Evolutionary conservation across 2,113 vertebrate genomes (phyloP).

Genomic region (Pangasianodon hypophthalmus): DNA sequence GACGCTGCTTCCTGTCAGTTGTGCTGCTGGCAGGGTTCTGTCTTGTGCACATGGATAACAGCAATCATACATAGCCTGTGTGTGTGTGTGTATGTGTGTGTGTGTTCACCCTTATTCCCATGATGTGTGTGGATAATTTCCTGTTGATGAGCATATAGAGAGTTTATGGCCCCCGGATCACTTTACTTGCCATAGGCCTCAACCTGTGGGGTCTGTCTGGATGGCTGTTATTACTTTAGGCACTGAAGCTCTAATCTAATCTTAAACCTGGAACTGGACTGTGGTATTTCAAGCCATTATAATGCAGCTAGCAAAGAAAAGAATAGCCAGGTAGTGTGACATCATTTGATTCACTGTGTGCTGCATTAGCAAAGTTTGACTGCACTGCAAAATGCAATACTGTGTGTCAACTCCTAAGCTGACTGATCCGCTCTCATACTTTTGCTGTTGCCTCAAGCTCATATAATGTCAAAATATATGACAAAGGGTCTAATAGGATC

Average conservation of each 20-base stretch:
- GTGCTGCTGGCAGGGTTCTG: neutral
- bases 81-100: neutral
- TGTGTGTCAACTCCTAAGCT: neutral
- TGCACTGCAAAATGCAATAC: neutral
- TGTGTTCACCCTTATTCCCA: neutral
- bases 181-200: neutral
- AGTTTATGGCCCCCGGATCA: neutral
- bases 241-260: neutral
- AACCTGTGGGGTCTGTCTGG: neutral
- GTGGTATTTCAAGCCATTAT: slow-evolving; percentile 34
- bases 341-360: neutral
- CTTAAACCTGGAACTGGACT: neutral
- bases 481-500: neutral
- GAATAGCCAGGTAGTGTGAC: neutral
- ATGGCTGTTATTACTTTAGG: neutral
- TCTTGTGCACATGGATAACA: neutral
- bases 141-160: neutral
- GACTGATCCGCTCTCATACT: neutral
- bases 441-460: neutral
- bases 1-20: neutral
- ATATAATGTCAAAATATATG: neutral
- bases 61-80: neutral
- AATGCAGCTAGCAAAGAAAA: slow-evolving; percentile 7
- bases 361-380: slow-evolving; percentile 2
- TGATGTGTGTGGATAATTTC: neutral